Evolutionary conservation across 2,888 invertebrate species (phyloP), one percentile per base, ranked within the genome.

Genomic region (Villa cingulata): DNA sequence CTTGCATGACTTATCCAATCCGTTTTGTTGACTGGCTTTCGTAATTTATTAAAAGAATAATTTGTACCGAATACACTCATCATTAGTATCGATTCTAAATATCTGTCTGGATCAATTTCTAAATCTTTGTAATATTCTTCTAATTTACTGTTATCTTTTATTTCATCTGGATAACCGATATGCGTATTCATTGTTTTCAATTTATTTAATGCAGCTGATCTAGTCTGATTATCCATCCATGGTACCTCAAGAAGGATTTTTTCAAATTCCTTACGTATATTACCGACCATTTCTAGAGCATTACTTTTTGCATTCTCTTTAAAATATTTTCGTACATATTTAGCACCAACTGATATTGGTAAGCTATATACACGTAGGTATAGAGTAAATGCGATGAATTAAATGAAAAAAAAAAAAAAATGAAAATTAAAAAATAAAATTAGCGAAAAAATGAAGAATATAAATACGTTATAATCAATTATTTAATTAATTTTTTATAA

Each of bases 191-290:
- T 92, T 0, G 82, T 75, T 48, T 78, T 77, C 0, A 88, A 83
- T 63, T 91, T 91, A 50, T 82, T 79, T 51, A 87, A 65, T 1
- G 89, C 90, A 48, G 80, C 79, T 54, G 72, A 66, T 42, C 81
- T 80, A 0, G 95, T 95, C 54, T 73, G 70, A 0, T 80, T 78
- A 62, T 95, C 94, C 95, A 96, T 95, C 95, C 95, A 96, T 41
- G 85, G 83, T 15, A 92, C 81, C 49, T 80, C 74, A 17, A 76
- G 72, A 47, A 92, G 66, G 29, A 92, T 88, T 56, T 84, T 78
- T 51, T 79, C 76, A 71, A 94, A 94, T 55, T 90, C 83, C 46
- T 74, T 72, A 51, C 86, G 78, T 56, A 96, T 90, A 57, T 88
- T 84, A 46, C 76, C 73, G 0, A 92, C 91, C 87, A 94, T 90